These are phyloP conservation scores for Rhagonycha fulva DNA, from an alignment of 2,888 invertebrate species.

Conservation along the genomic window DNA sequence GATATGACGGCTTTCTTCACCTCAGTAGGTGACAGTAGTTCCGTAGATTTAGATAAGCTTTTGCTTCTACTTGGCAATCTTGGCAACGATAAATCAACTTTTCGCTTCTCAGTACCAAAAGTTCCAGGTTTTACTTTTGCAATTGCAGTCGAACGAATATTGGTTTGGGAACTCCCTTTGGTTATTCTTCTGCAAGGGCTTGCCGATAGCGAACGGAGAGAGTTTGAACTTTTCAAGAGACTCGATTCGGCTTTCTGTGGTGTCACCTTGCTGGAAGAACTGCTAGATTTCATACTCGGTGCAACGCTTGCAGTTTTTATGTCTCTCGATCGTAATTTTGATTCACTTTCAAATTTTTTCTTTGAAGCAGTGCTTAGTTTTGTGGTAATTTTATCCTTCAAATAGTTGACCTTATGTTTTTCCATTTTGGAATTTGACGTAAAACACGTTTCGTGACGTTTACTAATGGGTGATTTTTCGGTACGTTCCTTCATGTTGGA, in stretches of 20 bases:
- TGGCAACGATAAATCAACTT: constrained; percentile 53
- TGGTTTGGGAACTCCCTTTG: constrained; percentile 20
- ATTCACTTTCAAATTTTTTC: constrained; percentile 35
- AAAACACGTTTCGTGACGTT: constrained; percentile 60
- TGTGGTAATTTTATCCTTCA: constrained; percentile 65
- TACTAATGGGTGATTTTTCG: constrained; percentile 45
- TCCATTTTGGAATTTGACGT: constrained; percentile 47
- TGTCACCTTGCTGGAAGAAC: constrained; percentile 52
- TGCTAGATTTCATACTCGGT: constrained; percentile 43
- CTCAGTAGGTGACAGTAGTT: constrained; percentile 63
- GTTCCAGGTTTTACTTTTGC: constrained; percentile 54
- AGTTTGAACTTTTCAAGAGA: constrained; percentile 8
- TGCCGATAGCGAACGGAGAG: constrained; percentile 26
- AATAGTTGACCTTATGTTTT: constrained; percentile 62
- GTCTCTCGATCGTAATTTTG: constrained; percentile 40
- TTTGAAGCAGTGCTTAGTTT: constrained; percentile 56
- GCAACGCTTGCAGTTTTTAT: constrained; percentile 47
- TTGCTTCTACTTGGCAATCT: constrained; percentile 35
- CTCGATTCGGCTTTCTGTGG: constrained; percentile 42
- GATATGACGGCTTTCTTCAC: constrained; percentile 58
- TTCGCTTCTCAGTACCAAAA: constrained; percentile 60
- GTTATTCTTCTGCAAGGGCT: constrained; percentile 28
- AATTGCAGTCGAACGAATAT: constrained; percentile 20
- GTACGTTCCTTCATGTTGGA: constrained; percentile 57
- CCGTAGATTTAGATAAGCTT: constrained; percentile 56